phyloP scores from a whole-genome alignment of 1,140 invertebrate genomes.

The Wasmannia auropunctata region DNA sequence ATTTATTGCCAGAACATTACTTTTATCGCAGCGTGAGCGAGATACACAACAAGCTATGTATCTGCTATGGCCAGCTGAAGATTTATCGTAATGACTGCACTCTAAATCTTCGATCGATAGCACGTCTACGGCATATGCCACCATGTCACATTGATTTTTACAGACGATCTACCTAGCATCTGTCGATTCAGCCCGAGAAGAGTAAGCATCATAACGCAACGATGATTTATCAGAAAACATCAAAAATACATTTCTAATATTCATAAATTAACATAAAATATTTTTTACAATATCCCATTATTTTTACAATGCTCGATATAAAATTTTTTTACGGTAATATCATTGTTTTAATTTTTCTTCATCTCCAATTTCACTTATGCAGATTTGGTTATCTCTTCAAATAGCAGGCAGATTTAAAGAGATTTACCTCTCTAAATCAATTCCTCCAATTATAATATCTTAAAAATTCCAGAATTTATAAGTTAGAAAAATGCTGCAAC shows the following conservation, averaged over 20 bases:
- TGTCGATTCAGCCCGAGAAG: conserved; percentile 54
- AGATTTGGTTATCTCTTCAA: background rate
- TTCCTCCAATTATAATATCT: background rate
- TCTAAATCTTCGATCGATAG: conserved; percentile 45
- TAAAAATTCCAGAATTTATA: background rate
- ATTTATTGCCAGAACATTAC: conserved; percentile 78
- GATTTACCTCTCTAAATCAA: background rate
- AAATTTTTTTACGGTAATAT: background rate
- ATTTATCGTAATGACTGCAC: conserved; percentile 58
- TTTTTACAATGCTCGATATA: background rate
- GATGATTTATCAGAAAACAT: conserved; percentile 69
- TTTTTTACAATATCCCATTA: background rate
- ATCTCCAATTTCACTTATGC: background rate
- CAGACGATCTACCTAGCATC: conserved; percentile 73
- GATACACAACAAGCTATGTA: conserved; percentile 42
- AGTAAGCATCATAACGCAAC: conserved; percentile 16
- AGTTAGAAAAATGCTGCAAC: background rate
- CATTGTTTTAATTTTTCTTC: background rate
- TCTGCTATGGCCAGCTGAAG: conserved; percentile 34
- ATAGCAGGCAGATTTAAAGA: background rate
- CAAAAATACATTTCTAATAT: background rate
- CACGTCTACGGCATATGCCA: conserved; percentile 75
- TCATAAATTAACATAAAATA: background rate
- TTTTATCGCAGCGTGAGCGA: conserved; percentile 51
- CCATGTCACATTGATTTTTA: conserved; percentile 79